Conservation (phyloP, 1,140 invertebrate species). For the Steinernema khuongi region DNA sequence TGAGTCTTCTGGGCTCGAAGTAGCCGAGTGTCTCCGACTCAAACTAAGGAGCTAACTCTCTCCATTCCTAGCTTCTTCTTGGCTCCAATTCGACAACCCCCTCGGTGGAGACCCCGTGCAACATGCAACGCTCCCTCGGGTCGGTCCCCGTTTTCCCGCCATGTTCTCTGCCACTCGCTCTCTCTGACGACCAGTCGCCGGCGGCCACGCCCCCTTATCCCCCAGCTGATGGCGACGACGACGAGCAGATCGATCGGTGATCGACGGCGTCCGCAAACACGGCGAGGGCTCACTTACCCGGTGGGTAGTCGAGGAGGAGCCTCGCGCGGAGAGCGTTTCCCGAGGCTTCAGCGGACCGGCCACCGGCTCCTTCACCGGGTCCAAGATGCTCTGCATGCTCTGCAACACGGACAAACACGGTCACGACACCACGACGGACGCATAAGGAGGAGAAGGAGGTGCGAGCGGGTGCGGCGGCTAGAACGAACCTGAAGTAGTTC, state of each 20-base stretch:
- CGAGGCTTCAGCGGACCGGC: background rate
- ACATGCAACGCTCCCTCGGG: background rate
- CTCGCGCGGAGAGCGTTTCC: background rate
- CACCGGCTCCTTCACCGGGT: background rate
- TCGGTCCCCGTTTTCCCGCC: background rate
- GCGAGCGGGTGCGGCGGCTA: background rate
- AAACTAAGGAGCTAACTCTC: no score
- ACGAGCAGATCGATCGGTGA: conserved; percentile 6
- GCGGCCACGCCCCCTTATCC: conserved; percentile 10
- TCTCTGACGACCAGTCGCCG: background rate
- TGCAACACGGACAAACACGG: conserved; percentile 5
- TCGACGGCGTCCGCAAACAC: conserved; percentile 1
- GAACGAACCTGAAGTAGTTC: conserved; percentile 2
- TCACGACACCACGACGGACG: background rate
- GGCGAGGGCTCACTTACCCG: background rate
- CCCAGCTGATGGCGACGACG: background rate
- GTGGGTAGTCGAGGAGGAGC: background rate
- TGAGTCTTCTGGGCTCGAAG: no score
- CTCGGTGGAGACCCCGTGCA: background rate
- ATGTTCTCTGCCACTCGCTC: background rate
- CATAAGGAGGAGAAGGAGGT: background rate
- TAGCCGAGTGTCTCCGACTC: no score
- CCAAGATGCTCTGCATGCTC: background rate
- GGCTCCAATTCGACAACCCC: background rate
- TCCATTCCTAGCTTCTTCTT: no score